Evolutionary conservation across 2,888 invertebrate species (phyloP).

Genomic region (Ethmia dodecea): DNA sequence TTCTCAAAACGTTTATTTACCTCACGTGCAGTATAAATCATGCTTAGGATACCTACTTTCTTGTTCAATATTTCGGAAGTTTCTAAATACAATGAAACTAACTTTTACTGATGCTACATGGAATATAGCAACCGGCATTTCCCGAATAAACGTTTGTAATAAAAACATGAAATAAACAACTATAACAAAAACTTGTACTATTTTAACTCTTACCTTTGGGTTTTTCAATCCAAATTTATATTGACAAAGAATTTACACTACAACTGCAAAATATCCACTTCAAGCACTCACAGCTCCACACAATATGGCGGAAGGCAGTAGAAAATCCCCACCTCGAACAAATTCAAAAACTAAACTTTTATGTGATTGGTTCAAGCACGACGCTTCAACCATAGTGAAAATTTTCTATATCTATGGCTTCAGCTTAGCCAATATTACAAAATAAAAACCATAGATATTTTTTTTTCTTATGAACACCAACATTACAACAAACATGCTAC

Average conservation of each 20-base stretch:
- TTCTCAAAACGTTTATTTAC: too few relatives aligned
- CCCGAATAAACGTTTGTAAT: slow-evolving; percentile 14
- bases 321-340: slow-evolving; percentile 68
- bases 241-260: slow-evolving; percentile 64
- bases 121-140: slow-evolving; percentile 32
- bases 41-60: too few relatives aligned
- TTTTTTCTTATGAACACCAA: too few relatives aligned
- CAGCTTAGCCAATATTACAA: slow-evolving; percentile 34
- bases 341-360: slow-evolving; percentile 63
- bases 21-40: too few relatives aligned
- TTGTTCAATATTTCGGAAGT: too few relatives aligned
- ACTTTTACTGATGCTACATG: slow-evolving; percentile 21
- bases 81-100: too few relatives aligned
- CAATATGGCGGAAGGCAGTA: slow-evolving; percentile 76
- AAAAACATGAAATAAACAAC: slow-evolving; percentile 20
- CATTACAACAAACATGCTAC: neutral
- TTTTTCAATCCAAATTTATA: slow-evolving; percentile 61
- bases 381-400: slow-evolving; percentile 70
- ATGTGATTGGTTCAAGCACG: slow-evolving; percentile 55
- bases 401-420: too few relatives aligned
- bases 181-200: slow-evolving; percentile 61
- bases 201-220: slow-evolving; percentile 54
- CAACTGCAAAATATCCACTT: slow-evolving; percentile 59
- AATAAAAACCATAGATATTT: slow-evolving; percentile 11
- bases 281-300: slow-evolving; percentile 71